phyloP scores from a whole-genome alignment of 2,113 vertebrate species.

The Halcyon senegalensis region DNA sequence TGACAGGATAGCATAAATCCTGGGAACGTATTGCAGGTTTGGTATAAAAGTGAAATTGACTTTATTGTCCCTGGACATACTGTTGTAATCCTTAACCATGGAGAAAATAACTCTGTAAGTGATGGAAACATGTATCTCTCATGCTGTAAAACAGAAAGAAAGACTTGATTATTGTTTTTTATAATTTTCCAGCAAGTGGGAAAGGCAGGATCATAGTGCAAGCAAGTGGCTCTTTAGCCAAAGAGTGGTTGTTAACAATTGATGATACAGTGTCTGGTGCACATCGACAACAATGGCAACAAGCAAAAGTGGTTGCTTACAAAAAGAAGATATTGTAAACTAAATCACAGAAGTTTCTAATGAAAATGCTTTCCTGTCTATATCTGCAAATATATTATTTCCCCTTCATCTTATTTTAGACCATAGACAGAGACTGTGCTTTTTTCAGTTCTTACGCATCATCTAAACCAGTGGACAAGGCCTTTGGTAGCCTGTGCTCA shows the following conservation, averaged over 20 bases:
- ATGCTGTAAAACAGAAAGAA: neutral
- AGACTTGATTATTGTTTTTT: neutral
- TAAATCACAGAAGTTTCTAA: neutral
- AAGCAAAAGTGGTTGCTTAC: neutral
- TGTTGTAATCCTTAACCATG: neutral
- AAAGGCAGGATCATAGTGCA: neutral
- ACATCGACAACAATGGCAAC: fast-evolving
- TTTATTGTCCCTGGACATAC: neutral
- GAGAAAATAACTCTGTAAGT: neutral
- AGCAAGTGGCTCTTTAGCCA: neutral
- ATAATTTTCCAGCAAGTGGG: neutral
- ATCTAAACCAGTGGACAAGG: neutral
- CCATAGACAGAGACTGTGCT: neutral
- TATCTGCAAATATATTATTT: neutral
- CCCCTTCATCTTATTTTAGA: neutral
- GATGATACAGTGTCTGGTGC: neutral
- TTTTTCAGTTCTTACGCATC: neutral
- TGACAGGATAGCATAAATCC: neutral
- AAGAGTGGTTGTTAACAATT: neutral
- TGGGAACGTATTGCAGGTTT: neutral
- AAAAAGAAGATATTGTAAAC: neutral
- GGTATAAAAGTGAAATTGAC: neutral
- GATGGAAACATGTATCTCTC: neutral
- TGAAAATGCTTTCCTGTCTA: neutral
- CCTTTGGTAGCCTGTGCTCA: neutral